These are phyloP conservation scores for Cantharis nigra DNA, from an alignment of 2,888 invertebrate species.

Conservation along the genomic window DNA sequence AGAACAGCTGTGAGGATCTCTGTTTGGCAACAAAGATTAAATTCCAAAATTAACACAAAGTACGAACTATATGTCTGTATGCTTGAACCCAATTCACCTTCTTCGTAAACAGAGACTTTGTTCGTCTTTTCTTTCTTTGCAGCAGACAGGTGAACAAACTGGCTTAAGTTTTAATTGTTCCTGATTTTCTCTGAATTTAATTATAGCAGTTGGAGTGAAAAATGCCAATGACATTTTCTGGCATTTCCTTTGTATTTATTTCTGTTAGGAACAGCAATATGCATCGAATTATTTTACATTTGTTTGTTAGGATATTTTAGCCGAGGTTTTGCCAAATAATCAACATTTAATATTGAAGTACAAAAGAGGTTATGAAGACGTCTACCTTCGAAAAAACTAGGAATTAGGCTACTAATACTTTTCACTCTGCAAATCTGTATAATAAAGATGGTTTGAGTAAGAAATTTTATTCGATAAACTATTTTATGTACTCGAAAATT, in stretches of 20 bases:
- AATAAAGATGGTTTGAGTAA: too few relatives aligned
- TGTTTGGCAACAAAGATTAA: constrained; percentile 25
- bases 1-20: constrained; percentile 17
- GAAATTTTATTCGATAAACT: too few relatives aligned
- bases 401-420: too few relatives aligned
- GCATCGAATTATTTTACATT: too few relatives aligned
- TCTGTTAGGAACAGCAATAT: too few relatives aligned
- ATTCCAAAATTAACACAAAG: constrained; percentile 20
- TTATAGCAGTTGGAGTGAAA: background rate
- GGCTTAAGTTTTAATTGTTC: background rate
- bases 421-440: too few relatives aligned
- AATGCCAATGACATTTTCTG: background rate
- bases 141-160: constrained; percentile 16
- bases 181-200: background rate
- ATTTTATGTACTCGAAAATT: background rate
- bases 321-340: too few relatives aligned
- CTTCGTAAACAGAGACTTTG: background rate
- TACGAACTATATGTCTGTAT: background rate
- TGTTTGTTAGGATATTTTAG: background rate
- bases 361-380: too few relatives aligned
- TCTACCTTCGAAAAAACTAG: too few relatives aligned
- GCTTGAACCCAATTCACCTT: constrained; percentile 17
- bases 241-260: background rate
- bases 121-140: background rate
- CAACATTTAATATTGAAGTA: too few relatives aligned